Percentiles rank a stretch among this genome's conserved stretches.
Evolutionary conservation across 2,888 invertebrate species (phyloP).

Genomic region (Argyresthia albistria): DNA sequence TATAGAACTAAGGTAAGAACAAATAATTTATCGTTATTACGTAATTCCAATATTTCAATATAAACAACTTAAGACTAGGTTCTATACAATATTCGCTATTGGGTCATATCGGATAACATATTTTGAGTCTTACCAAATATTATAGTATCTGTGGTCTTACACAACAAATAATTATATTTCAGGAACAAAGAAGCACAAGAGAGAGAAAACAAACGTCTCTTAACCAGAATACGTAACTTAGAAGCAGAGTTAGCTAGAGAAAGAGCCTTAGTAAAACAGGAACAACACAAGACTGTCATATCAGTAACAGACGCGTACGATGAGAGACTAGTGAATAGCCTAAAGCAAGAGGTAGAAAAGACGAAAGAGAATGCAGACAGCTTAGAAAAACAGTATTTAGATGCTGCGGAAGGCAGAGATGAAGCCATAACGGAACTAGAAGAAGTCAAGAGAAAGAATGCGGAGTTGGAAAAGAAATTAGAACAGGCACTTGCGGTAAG

Average conservation of each 20-base stretch:
- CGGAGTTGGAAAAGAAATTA: conserved; percentile 82
- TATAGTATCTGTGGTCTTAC: too few relatives aligned
- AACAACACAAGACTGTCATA: conserved; percentile 66
- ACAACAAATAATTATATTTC: conserved; percentile 5
- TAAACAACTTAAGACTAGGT: too few relatives aligned
- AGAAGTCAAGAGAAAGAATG: conserved; percentile 83
- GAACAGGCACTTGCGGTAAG: conserved; percentile 76
- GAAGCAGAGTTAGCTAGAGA: conserved; percentile 87
- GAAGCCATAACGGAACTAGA: conserved; percentile 82
- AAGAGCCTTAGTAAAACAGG: conserved; percentile 66
- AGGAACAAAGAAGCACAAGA: conserved; percentile 89
- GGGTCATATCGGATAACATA: too few relatives aligned
- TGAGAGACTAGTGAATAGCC: conserved; percentile 76
- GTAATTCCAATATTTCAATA: too few relatives aligned
- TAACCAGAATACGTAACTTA: conserved; percentile 83
- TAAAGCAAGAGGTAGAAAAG: conserved; percentile 83
- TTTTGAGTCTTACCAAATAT: too few relatives aligned
- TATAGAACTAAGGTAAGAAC: conserved; percentile 77
- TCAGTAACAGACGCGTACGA: conserved; percentile 73
- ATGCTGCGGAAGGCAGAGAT: conserved; percentile 83
- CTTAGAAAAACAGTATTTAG: conserved; percentile 84
- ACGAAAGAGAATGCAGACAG: conserved; percentile 85
- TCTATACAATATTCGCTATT: too few relatives aligned
- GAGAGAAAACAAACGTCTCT: conserved; percentile 87
- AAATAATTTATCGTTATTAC: not conserved